Base-by-base conservation (phyloP, 1,140 invertebrate species). In the Musca domestica region DNA sequence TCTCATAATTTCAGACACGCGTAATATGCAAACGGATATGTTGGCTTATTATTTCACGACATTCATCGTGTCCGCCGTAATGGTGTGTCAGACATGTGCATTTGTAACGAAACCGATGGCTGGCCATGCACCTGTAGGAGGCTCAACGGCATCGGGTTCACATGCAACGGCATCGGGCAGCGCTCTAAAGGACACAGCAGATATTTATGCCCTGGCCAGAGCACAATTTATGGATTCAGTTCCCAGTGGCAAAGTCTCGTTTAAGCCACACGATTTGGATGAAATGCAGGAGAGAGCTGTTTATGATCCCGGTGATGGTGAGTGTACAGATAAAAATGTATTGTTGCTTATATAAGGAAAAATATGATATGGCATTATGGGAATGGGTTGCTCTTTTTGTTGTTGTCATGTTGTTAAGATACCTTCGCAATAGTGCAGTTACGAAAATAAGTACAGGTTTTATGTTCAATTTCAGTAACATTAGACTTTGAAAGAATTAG, bases 291-390 rank as follows among this genome's bases (percentile, higher is more conserved):
- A 75, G 56, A 72, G 74, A 48, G 75, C 77, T n/a, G 74, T 81
- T 73, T 81, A 81, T 68, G 78, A 81, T 79, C 76, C 78, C 9
- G 78, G 78, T 54, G 78, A 81, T 76, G 78, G 78, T 81, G 68
- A 80, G 78, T 69, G 14, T 30, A 30, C 9, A 9, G 27, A 30
- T 30, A 30, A 4, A 20, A 51, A n/a, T 17, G n/a, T 3, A 51
- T 4, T 4, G 9, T 9, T 4, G 27, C 27, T 4, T 30, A 3
- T 30, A 30, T 9, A 49, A 58, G 9, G 1, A 58, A 27, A 23
- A 12, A 23, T 9, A 23, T 58, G 23, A 10, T 58, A 58, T 12
- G 30, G 9, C 3, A 30, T 30, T 30, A 30, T 30, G 27, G 27
- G 27, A 3, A 9, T 4, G 3, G 27, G 9, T 30, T 30, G 27